Percentiles rank a stretch among this genome's conserved stretches.
Conservation (phyloP, 2,888 invertebrate species). For the Ichneumon xanthorius region DNA sequence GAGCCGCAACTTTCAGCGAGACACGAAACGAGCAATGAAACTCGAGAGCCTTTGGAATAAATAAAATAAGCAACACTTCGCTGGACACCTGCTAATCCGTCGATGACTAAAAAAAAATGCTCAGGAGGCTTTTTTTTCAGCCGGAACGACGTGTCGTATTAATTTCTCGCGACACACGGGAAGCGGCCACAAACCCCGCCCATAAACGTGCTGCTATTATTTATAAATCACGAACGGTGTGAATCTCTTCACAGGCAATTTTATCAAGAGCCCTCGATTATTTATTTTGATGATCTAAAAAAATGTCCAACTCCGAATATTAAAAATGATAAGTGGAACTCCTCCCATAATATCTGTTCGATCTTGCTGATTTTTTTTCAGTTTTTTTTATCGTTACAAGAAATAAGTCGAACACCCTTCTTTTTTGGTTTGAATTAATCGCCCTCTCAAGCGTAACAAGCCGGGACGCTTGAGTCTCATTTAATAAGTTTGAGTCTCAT, state of each 20-base stretch:
- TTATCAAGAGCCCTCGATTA: too few species aligned
- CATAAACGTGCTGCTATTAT: background rate
- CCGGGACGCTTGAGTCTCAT: too few species aligned
- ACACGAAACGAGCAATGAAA: slow-evolving; percentile 46
- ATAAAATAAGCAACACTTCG: slow-evolving; percentile 50
- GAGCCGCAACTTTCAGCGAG: slow-evolving; percentile 56
- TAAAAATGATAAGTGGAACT: too few species aligned
- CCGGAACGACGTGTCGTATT: slow-evolving; percentile 3
- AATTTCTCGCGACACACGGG: slow-evolving; percentile 3
- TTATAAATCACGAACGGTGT: background rate
- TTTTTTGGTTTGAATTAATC: too few species aligned
- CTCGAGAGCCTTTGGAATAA: slow-evolving; percentile 54
- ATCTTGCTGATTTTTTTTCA: too few species aligned
- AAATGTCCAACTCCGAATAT: too few species aligned
- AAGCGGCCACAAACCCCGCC: background rate
- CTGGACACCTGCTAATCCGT: slow-evolving; percentile 59
- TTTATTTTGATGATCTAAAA: too few species aligned
- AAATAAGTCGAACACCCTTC: too few species aligned
- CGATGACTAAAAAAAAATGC: background rate
- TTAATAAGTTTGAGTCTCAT: too few species aligned
- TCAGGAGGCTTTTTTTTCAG: background rate
- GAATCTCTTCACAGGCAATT: background rate
- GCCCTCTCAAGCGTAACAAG: too few species aligned
- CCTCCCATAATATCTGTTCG: too few species aligned
- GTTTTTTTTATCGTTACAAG: too few species aligned